Evolutionary conservation across 1,140 invertebrate genomes (phyloP).

Genomic region (Calliopsis andreniformis): DNA sequence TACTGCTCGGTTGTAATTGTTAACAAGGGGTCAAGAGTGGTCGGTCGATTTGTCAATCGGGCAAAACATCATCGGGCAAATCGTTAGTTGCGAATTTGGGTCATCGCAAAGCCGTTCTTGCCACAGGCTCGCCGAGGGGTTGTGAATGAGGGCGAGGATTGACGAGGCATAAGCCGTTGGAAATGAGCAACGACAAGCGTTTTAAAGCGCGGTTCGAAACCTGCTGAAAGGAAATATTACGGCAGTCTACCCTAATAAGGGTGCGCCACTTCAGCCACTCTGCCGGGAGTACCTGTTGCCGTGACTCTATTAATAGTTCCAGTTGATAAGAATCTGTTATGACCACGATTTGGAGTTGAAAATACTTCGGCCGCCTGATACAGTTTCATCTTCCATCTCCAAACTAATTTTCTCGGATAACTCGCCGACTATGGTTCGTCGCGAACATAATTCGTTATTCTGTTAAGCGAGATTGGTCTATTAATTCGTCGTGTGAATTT

Average conservation of each 20-base stretch:
- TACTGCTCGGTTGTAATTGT: constrained; percentile 25
- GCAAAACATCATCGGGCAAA: constrained; percentile 65
- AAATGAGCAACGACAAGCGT: constrained; percentile 71
- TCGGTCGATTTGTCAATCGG: constrained; percentile 64
- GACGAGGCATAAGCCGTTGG: constrained; percentile 69
- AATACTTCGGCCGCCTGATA: background rate
- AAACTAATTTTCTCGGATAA: background rate
- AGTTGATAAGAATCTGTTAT: constrained; percentile 55
- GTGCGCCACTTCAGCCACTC: constrained; percentile 38
- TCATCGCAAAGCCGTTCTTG: constrained; percentile 68
- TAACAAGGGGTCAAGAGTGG: constrained; percentile 15
- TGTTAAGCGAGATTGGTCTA: no score
- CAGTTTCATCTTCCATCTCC: no score
- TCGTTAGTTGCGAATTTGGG: constrained; percentile 71
- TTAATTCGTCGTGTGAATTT: no score
- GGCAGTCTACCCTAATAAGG: constrained; percentile 57
- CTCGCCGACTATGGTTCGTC: no score
- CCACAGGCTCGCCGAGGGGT: constrained; percentile 48
- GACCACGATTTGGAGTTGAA: constrained; percentile 36
- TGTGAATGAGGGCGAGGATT: constrained; percentile 39
- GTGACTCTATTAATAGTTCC: constrained; percentile 59
- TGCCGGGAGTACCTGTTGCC: constrained; percentile 58
- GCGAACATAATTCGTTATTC: no score
- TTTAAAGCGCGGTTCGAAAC: constrained; percentile 64
- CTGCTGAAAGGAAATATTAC: constrained; percentile 64